These are phyloP conservation scores for Drosophila cognata DNA, from an alignment of 2,888 invertebrate species.

Conservation along the genomic window DNA sequence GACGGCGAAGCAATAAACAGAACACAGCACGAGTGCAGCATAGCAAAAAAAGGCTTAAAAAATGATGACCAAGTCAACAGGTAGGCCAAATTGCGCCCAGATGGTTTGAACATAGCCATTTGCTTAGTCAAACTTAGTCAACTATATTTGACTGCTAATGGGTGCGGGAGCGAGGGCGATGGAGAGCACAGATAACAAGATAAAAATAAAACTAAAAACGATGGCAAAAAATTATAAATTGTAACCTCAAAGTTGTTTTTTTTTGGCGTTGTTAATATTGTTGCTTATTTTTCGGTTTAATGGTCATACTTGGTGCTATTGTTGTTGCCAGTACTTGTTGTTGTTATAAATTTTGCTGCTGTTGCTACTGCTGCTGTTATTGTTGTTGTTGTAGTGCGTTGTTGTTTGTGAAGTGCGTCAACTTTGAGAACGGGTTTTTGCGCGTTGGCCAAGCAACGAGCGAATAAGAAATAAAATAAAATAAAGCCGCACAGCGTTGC, in stretches of 20 bases:
- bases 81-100: conserved; percentile 37
- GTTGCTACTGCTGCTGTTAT: conserved; percentile 8
- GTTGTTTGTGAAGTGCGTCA: conserved; percentile 58
- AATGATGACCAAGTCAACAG: conserved; percentile 47
- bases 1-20: conserved; percentile 8
- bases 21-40: conserved; percentile 21
- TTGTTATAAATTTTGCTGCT: conserved; percentile 17
- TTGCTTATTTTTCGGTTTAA: conserved; percentile 60
- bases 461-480: neutral
- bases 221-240: conserved; percentile 43
- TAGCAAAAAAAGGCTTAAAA: conserved; percentile 11
- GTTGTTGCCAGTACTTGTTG: conserved; percentile 6
- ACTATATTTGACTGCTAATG: conserved; percentile 13
- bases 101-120: conserved; percentile 17
- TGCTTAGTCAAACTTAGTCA: conserved; percentile 22
- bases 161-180: neutral
- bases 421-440: conserved; percentile 62
- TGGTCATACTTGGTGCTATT: conserved; percentile 35
- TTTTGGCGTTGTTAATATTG: conserved; percentile 3
- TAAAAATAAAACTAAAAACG: conserved; percentile 5
- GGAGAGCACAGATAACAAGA: conserved; percentile 8
- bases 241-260: conserved; percentile 63
- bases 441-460: conserved; percentile 32
- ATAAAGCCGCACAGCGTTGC: conserved; percentile 53
- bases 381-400: conserved; percentile 14